Percentiles rank a stretch among this genome's conserved stretches.
These are phyloP conservation scores for Crossocerus cetratus DNA, from an alignment of 2,888 invertebrate genomes.

Conservation along the genomic window DNA sequence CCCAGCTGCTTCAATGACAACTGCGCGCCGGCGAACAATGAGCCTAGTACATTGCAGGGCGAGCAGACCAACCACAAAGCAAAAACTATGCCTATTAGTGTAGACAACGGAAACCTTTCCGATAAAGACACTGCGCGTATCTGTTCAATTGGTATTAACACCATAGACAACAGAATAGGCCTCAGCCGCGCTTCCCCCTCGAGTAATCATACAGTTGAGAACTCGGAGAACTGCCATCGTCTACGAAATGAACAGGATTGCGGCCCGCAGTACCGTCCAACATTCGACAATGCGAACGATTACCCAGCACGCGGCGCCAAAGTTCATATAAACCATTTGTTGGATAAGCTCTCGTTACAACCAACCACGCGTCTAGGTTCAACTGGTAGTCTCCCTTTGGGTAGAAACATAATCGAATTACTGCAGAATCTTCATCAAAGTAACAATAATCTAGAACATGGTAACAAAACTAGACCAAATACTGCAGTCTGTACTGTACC, in stretches of 20 bases:
- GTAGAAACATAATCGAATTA: conserved; percentile 61
- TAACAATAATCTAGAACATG: conserved; percentile 54
- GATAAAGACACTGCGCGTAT: too few species aligned
- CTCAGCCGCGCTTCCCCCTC: neutral
- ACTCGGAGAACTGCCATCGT: neutral
- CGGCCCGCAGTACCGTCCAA: conserved; percentile 16
- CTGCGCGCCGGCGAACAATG: conserved; percentile 50
- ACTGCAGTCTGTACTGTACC: conserved; percentile 51
- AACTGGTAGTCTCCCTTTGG: conserved; percentile 42
- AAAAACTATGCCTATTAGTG: neutral
- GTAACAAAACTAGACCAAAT: conserved; percentile 53
- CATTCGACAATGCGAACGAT: conserved; percentile 14
- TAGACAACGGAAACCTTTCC: neutral
- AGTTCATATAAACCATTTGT: conserved; percentile 69
- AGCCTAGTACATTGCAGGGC: neutral
- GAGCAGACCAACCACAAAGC: neutral
- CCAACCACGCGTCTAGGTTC: conserved; percentile 53
- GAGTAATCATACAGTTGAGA: neutral
- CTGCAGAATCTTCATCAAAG: conserved; percentile 60
- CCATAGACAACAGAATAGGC: neutral
- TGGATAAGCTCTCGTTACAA: conserved; percentile 68
- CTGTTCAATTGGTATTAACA: neutral
- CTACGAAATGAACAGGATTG: neutral
- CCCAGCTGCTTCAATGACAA: conserved; percentile 59
- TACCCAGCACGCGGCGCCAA: conserved; percentile 66